Conservation (phyloP, 2,888 invertebrate species). For the Aspidiotus rigidus region DNA sequence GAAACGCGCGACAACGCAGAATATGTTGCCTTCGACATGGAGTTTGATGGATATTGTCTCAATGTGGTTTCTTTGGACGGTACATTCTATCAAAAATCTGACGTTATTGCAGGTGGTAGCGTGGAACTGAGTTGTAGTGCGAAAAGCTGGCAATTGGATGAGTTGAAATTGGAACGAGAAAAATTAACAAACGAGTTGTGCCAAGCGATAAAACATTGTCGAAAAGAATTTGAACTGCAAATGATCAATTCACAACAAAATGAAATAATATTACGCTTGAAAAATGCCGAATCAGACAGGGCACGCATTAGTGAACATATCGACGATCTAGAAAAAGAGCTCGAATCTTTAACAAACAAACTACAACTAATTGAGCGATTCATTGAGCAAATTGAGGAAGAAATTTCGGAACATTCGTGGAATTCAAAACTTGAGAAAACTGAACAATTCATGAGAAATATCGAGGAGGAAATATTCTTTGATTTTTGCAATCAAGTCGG, state of each 20-base stretch:
- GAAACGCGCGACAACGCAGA: constrained; percentile 97
- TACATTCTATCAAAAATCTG: constrained; percentile 97
- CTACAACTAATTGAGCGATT: constrained; percentile 62
- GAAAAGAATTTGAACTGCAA: constrained; percentile 95
- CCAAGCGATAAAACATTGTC: constrained; percentile 87
- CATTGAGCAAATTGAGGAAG: constrained; percentile 54
- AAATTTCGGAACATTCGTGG: constrained; percentile 48
- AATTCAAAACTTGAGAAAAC: constrained; percentile 82
- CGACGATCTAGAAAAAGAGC: constrained; percentile 56
- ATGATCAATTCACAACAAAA: constrained; percentile 94
- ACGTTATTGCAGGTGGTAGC: constrained; percentile 96
- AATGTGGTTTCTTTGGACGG: constrained; percentile 96
- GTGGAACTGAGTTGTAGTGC: constrained; percentile 92
- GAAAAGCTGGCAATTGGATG: constrained; percentile 94
- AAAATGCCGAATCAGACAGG: constrained; percentile 83
- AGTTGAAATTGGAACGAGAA: constrained; percentile 67
- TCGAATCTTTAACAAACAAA: constrained; percentile 55
- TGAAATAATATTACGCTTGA: constrained; percentile 83
- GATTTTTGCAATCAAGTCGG: constrained; percentile 89
- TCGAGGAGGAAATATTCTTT: constrained; percentile 91
- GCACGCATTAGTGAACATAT: constrained; percentile 48
- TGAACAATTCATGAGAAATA: constrained; percentile 90
- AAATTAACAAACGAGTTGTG: constrained; percentile 86
- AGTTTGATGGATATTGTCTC: constrained; percentile 57
- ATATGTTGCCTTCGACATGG: constrained; percentile 86